Evolutionary conservation across 2,113 vertebrate species (phyloP).

Genomic region (Blennius ocellaris): DNA sequence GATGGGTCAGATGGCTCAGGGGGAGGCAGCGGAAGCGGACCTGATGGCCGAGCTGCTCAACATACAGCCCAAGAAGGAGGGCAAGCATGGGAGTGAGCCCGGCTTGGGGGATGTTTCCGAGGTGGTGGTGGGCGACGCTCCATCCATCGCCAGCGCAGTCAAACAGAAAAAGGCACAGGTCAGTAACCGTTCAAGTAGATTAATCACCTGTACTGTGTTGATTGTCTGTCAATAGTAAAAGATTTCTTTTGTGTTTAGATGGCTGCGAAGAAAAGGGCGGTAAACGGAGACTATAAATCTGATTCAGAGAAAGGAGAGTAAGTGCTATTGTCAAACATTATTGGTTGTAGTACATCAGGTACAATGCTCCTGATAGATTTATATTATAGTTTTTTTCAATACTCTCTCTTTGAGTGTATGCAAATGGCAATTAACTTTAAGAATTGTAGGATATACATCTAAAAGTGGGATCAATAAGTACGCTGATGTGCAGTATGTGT

Average conservation of each 20-base stretch:
- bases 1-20: slow-evolving; percentile 87
- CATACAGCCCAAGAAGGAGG: slow-evolving; percentile 89
- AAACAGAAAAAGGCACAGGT: slow-evolving; percentile 93
- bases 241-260: slow-evolving; percentile 70
- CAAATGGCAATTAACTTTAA: too few relatives aligned
- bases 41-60: slow-evolving; percentile 91
- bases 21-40: slow-evolving; percentile 88
- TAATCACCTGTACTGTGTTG: not conserved
- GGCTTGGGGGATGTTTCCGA: slow-evolving; percentile 95
- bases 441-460: too few relatives aligned
- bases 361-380: not conserved
- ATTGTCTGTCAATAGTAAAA: not conserved
- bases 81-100: slow-evolving; percentile 89
- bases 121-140: slow-evolving; percentile 88
- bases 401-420: too few relatives aligned
- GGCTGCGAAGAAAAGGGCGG: slow-evolving; percentile 86
- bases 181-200: slow-evolving; percentile 7
- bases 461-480: too few relatives aligned
- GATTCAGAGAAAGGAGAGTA: slow-evolving; percentile 96
- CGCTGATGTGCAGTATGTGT: too few relatives aligned
- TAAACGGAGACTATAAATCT: slow-evolving; percentile 85
- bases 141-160: slow-evolving; percentile 89
- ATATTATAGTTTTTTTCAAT: too few relatives aligned
- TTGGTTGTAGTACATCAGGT: not conserved
- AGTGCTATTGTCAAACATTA: slow-evolving; percentile 73